Conservation (phyloP, 2,888 invertebrate genomes). For the Papilio protenor region DNA sequence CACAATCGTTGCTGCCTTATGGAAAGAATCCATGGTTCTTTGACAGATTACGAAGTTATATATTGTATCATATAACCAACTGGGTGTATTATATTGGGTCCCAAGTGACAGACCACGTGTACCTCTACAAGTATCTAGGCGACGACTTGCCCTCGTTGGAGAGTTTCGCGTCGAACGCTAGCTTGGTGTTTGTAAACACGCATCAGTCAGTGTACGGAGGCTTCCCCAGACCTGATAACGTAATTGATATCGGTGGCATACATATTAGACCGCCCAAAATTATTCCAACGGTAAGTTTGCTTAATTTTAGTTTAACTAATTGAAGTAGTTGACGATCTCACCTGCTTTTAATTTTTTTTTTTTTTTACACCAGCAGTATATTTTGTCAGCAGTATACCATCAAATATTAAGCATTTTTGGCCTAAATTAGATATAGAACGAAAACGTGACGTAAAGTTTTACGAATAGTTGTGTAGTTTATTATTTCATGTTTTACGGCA, state of each 20-base stretch:
- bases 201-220: constrained; percentile 86
- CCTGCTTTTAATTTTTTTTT: too few relatives aligned
- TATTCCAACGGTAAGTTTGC: constrained; percentile 77
- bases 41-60: constrained; percentile 72
- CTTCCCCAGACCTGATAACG: constrained; percentile 83
- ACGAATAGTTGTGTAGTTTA: not conserved
- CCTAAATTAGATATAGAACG: not conserved
- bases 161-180: constrained; percentile 83
- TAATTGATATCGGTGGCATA: constrained; percentile 88
- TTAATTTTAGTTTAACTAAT: too few relatives aligned
- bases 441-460: constrained; percentile 11
- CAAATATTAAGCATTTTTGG: not conserved
- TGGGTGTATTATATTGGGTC: constrained; percentile 79
- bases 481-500: not conserved
- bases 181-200: constrained; percentile 86
- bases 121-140: constrained; percentile 79
- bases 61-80: constrained; percentile 73
- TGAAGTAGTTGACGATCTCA: too few relatives aligned
- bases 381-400: not conserved
- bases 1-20: constrained; percentile 72
- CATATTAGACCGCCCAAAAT: constrained; percentile 80
- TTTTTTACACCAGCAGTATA: not conserved
- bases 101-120: constrained; percentile 75
- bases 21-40: constrained; percentile 78
- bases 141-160: constrained; percentile 82